Base-by-base conservation (phyloP, 2,888 invertebrate species). In the Balanococcus diminutus region DNA sequence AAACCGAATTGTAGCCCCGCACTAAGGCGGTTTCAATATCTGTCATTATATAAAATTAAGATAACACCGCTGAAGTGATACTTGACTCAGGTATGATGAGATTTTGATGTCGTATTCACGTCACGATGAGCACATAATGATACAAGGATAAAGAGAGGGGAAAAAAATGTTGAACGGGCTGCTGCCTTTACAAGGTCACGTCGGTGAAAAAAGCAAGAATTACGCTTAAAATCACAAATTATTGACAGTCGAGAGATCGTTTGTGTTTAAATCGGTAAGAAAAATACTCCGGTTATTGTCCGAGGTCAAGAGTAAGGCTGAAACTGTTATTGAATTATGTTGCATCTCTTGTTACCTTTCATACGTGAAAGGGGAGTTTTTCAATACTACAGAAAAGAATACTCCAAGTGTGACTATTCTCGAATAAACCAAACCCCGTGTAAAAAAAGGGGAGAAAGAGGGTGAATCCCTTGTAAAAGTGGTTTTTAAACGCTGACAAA, bases 401-500 rank as follows among this genome's bases (percentile, higher is more conserved):
- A 79, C 36, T 79, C 75, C 75, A 8, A 79, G 75, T 79, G 75
- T 79, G 75, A 79, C 75, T 79, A 79, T 79, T 79, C 36, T 28
- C 75, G 75, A 79, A 79, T 19, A 79, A 79, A 79, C 75, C 36
- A 36, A 32, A 36, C 75, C 19, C 19, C 32, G 5, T 79, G 36
- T 16, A 22, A 42, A 42, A 22, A 42, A 46, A 42, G n/a, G 36
- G 6, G 11, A 46, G 22, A 42, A 2, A 19, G 11, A 81, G 14
- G 31, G 25, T 16, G 31, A 82, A 82, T 31, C 46, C 22, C 82
- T 82, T 82, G 82, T 82, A 82, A 51, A 82, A 82, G 82, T 82
- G 82, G 82, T 82, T 82, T 82, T 82, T 82, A 82, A 82, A 82
- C 46, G 46, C 82, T 82, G 31, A 82, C 82, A 82, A 82, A 82